Evolutionary conservation across 2,797 vertebrate genomes (phyloP).

Genomic region (Uromys caudimaculatus): DNA sequence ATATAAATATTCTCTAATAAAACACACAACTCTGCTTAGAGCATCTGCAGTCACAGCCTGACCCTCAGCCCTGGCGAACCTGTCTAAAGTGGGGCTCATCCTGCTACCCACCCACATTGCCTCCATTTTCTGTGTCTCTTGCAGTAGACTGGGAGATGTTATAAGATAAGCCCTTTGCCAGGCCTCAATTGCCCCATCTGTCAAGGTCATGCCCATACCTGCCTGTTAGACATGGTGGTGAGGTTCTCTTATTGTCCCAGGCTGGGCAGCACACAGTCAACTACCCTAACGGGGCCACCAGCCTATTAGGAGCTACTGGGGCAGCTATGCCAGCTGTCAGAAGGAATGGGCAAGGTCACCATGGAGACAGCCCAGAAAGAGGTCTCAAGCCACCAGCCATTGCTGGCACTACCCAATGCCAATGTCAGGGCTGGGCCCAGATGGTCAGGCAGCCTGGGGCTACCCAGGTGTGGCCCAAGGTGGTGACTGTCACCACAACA

Average conservation of each 20-base stretch:
- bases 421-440: slow-evolving; percentile 6
- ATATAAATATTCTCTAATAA: background rate
- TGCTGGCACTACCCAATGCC: background rate
- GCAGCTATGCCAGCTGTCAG: slow-evolving; percentile 44
- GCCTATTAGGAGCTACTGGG: slow-evolving; percentile 32
- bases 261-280: background rate
- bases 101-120: background rate
- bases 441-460: slow-evolving; percentile 52
- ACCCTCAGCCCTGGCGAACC: background rate
- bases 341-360: background rate
- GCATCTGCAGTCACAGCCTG: background rate
- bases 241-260: background rate
- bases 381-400: background rate
- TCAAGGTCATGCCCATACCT: background rate
- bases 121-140: background rate
- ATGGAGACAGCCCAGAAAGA: slow-evolving; percentile 52
- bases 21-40: background rate
- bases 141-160: background rate
- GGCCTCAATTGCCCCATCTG: background rate
- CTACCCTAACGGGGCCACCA: background rate
- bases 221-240: background rate
- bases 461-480: slow-evolving; percentile 57
- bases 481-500: slow-evolving; percentile 67
- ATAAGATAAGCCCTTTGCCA: background rate
- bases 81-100: background rate